Evolutionary conservation across 2,888 invertebrate genomes (phyloP).

Genomic region (Seira ritae): DNA sequence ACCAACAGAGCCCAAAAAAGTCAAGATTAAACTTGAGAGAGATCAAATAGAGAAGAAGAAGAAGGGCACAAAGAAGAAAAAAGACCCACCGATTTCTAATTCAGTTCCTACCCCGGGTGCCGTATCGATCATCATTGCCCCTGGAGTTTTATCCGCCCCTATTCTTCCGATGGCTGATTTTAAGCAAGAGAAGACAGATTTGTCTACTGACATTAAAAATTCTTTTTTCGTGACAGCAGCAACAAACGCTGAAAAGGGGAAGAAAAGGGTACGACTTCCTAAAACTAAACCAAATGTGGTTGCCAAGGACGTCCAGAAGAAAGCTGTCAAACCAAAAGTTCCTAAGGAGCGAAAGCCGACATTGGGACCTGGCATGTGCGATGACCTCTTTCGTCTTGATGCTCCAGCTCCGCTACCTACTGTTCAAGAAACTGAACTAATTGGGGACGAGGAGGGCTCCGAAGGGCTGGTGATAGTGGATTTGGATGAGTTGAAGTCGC

Average conservation of each 20-base stretch:
- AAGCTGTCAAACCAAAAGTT: conserved; percentile 10
- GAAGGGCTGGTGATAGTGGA: conserved; percentile 31
- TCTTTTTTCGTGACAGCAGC: no score
- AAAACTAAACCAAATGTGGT: conserved; percentile 34
- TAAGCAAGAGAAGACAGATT: conserved; percentile 18
- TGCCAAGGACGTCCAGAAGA: neutral
- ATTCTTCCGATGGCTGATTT: neutral
- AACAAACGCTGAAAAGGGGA: neutral
- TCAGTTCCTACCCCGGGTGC: conserved; percentile 22
- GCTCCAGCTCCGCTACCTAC: conserved; percentile 27
- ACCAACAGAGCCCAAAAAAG: no score
- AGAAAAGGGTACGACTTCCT: conserved; percentile 27
- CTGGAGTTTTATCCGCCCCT: conserved; percentile 25
- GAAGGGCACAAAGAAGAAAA: no score
- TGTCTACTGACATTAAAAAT: no score
- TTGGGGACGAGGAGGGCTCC: conserved; percentile 31
- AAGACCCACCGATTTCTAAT: neutral
- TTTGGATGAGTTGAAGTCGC: conserved; percentile 34
- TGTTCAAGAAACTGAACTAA: conserved; percentile 20
- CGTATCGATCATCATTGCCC: conserved; percentile 32
- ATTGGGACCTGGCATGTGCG: conserved; percentile 10
- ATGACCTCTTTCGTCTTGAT: conserved; percentile 62
- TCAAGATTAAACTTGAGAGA: no score
- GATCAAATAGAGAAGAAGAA: no score
- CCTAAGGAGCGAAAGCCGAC: neutral